Conservation (phyloP, 2,888 invertebrate genomes). For the Lamellibrachia satsuma region DNA sequence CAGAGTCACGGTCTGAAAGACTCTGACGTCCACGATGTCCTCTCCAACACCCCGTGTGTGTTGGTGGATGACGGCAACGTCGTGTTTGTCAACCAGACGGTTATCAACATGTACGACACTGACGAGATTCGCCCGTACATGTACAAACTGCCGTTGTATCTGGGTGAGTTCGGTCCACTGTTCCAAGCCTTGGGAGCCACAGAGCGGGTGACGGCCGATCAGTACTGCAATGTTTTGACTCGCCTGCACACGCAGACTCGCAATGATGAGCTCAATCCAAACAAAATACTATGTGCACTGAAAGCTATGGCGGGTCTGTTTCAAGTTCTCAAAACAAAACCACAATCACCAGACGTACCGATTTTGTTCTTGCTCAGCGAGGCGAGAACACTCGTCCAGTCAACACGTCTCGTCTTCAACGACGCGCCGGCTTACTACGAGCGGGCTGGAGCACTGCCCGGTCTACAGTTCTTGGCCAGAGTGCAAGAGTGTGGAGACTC, state of each 20-base stretch:
- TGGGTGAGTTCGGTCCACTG: constrained; percentile 42
- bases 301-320: constrained; percentile 41
- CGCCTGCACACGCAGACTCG: constrained; percentile 33
- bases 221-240: constrained; percentile 45
- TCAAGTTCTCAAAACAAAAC: constrained; percentile 30
- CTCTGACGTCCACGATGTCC: constrained; percentile 23
- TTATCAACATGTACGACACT: constrained; percentile 35
- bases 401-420: constrained; percentile 38
- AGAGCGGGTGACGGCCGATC: constrained; percentile 37
- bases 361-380: constrained; percentile 40
- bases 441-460: constrained; percentile 25
- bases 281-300: constrained; percentile 38
- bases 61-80: constrained; percentile 37
- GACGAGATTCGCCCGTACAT: constrained; percentile 49
- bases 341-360: neutral
- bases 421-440: constrained; percentile 42
- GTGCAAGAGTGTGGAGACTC: constrained; percentile 29
- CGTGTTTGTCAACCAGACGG: constrained; percentile 40
- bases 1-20: constrained; percentile 25
- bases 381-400: constrained; percentile 31
- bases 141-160: constrained; percentile 40
- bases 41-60: constrained; percentile 32
- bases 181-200: constrained; percentile 45
- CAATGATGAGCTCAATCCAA: constrained; percentile 37
- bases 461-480: neutral